A percentile compares a stretch with the other conserved stretches of the same genome.
Evolutionary conservation across 1,140 invertebrate genomes (phyloP).

Genomic region (Euura lappo): DNA sequence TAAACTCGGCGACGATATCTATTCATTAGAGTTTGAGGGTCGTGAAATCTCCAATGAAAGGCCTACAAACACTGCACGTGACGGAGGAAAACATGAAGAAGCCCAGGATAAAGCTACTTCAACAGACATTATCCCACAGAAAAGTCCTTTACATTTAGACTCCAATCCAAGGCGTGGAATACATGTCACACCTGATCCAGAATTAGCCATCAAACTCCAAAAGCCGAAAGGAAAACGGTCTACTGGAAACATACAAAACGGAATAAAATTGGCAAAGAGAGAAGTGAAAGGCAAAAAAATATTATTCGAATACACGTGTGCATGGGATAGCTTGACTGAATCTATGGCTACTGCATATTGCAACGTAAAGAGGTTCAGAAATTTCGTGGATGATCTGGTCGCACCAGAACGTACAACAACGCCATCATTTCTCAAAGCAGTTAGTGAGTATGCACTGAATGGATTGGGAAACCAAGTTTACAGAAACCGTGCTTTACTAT

Average conservation of each 20-base stretch:
- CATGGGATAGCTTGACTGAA: no score
- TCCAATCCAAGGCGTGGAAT: neutral
- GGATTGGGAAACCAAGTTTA: no score
- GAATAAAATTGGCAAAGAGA: neutral
- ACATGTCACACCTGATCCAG: neutral
- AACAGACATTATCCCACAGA: neutral
- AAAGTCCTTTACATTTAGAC: neutral
- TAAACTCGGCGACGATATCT: neutral
- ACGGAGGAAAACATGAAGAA: neutral
- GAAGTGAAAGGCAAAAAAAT: neutral
- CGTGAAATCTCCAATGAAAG: neutral
- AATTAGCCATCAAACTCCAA: neutral
- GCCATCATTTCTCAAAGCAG: no score
- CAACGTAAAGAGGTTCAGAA: no score
- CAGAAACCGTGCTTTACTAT: no score
- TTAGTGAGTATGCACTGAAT: no score
- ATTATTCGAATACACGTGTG: no score
- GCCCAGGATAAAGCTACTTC: neutral
- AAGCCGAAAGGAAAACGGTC: neutral
- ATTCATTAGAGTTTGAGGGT: neutral
- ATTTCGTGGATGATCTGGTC: no score
- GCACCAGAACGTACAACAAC: no score
- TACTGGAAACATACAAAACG: neutral
- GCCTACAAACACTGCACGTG: no score
- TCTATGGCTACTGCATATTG: no score